Evolutionary conservation across 2,797 vertebrate species (phyloP), one percentile per base, ranked within the genome.

Genomic region (Denticeps clupeoides): DNA sequence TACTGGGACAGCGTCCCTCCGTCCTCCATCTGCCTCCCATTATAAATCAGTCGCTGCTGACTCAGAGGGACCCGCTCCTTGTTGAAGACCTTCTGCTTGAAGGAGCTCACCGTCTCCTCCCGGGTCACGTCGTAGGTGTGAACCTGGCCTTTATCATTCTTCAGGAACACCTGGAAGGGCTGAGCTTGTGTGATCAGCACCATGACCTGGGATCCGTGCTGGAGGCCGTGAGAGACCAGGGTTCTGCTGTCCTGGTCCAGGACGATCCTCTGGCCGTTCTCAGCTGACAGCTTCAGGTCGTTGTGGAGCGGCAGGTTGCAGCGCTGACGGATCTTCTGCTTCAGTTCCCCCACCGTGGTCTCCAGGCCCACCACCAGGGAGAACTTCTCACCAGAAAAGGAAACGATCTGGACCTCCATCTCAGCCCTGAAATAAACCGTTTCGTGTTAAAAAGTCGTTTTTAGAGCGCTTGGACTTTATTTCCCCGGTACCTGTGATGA

Each of bases 1-100:
- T 82, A 86, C 40, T 82, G 67, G 0, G 44, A 3, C 38, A 84
- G 65, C 4, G 1, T 65, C 0, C 8, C 22, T 2, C 22, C 63
- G 0, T 1, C 1, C 0, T 11, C 44, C 62, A 84, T 67, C 49
- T 78, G 63, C 3, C 0, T 31, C 16, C 71, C 35, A 1, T 66
- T 3, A 1, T 53, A 47, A 5, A 78, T 51, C 25, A 86, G 75
- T 50, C 72, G 72, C 72, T 77, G 77, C 60, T 85, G 82, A 49
- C 47, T 59, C 27, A 3, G 58, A 0, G 60, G 41, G 1, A 73
- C 58, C 1, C 29, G 1, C 27, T 81, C 75, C 41, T 61, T 59
- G 1, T 1, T 0, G 28, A 55, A 1, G 1, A 84, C 69, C 50
- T 25, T 72, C 0, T 0, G 3, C 63, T 70, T 81, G 44, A 85